Evolutionary conservation across 2,113 vertebrate genomes (phyloP).

Genomic region (Thermophis baileyi): DNA sequence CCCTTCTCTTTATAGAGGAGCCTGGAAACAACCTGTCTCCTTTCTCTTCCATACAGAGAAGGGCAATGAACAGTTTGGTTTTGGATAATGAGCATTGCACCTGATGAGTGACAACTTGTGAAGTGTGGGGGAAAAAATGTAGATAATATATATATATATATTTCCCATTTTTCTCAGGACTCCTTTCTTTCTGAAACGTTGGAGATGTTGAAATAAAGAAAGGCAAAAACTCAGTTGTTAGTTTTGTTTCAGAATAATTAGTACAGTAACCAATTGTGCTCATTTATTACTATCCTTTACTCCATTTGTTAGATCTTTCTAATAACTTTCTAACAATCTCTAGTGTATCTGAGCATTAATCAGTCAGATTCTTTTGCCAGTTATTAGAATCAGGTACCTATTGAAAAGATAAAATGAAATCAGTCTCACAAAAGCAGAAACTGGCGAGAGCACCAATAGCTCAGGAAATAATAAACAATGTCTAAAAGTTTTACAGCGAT

Average conservation of each 20-base stretch:
- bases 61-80: background rate
- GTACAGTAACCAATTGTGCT: background rate
- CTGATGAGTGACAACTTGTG: background rate
- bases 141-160: too few species aligned
- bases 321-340: background rate
- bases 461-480: background rate
- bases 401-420: background rate
- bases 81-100: background rate
- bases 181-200: background rate
- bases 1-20: background rate
- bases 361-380: background rate
- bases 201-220: background rate
- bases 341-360: background rate
- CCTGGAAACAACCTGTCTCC: background rate
- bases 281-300: background rate
- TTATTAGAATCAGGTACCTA: background rate
- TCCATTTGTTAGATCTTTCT: background rate
- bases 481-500: background rate
- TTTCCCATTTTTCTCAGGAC: background rate
- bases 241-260: background rate
- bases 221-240: background rate
- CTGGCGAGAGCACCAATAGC: background rate
- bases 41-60: background rate
- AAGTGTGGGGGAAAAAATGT: too few species aligned
- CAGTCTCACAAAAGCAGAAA: background rate